Evolutionary conservation across 2,888 invertebrate species (phyloP).

Genomic region (Xanthia icteritia): DNA sequence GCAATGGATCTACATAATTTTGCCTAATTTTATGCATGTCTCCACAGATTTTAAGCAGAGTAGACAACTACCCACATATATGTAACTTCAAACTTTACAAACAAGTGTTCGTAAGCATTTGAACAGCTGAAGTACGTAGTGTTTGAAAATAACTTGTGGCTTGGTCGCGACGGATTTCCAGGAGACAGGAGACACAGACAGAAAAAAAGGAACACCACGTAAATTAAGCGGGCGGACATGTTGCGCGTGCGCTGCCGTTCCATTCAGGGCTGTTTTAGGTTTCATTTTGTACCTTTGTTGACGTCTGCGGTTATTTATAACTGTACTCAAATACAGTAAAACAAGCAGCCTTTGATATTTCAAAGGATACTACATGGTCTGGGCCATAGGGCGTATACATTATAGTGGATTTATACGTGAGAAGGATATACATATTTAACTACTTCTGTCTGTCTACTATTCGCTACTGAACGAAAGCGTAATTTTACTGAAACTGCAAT

Average conservation of each 20-base stretch:
- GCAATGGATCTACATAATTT: constrained; percentile 1
- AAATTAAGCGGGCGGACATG: constrained; percentile 76
- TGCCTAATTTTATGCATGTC: background rate
- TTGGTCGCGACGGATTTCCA: constrained; percentile 84
- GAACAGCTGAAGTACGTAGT: constrained; percentile 58
- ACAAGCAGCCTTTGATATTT: constrained; percentile 50
- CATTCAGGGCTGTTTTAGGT: constrained; percentile 75
- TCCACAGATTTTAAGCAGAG: constrained; percentile 2
- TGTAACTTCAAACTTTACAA: background rate
- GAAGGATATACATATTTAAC: constrained; percentile 32
- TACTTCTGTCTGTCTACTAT: constrained; percentile 13
- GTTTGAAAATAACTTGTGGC: constrained; percentile 82
- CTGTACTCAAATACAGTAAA: constrained; percentile 39
- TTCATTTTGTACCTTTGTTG: constrained; percentile 56
- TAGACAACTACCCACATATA: background rate
- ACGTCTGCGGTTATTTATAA: constrained; percentile 60
- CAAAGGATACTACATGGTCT: constrained; percentile 52
- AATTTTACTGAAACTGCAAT: background rate
- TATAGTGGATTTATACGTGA: constrained; percentile 33
- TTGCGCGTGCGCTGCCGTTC: constrained; percentile 64
- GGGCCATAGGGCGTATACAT: constrained; percentile 30
- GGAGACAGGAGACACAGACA: constrained; percentile 82
- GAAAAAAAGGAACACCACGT: constrained; percentile 80
- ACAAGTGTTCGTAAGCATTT: constrained; percentile 26
- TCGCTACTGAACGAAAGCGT: background rate